Conservation (phyloP, 2,888 invertebrate species). For the Exephanes ischioxanthus region DNA sequence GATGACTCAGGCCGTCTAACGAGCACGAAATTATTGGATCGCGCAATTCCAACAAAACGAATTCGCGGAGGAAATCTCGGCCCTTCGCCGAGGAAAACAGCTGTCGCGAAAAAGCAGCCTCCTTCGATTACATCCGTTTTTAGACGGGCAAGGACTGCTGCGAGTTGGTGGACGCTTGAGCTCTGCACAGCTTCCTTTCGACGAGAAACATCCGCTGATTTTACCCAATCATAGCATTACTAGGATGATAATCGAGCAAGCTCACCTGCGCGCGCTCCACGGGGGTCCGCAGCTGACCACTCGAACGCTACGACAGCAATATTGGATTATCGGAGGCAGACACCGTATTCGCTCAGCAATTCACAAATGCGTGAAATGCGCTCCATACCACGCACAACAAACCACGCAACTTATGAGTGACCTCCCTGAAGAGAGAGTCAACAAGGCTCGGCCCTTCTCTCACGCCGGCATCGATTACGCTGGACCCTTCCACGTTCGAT, state of each 20-base stretch:
- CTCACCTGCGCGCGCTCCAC: no score
- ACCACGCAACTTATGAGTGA: conserved; percentile 36
- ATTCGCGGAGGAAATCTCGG: conserved; percentile 19
- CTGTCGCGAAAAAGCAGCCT: background rate
- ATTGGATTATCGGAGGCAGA: conserved; percentile 19
- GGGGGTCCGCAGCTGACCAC: conserved; percentile 27
- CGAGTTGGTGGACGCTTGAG: conserved; percentile 61
- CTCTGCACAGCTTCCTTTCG: conserved; percentile 28
- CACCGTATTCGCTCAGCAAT: conserved; percentile 18
- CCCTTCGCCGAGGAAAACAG: background rate
- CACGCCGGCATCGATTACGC: conserved; percentile 58
- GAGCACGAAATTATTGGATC: conserved; percentile 25
- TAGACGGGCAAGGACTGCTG: conserved; percentile 44
- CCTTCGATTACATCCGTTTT: conserved; percentile 45
- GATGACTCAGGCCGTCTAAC: conserved; percentile 17
- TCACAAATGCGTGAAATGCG: conserved; percentile 47
- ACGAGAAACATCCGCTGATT: conserved; percentile 57
- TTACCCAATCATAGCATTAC: conserved; percentile 48
- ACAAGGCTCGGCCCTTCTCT: conserved; percentile 42
- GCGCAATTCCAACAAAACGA: background rate
- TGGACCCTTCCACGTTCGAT: conserved; percentile 35
- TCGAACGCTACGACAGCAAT: conserved; percentile 28
- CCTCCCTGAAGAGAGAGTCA: conserved; percentile 42
- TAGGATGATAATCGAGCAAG: no score
- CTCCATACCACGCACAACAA: conserved; percentile 28